Evolutionary conservation across 2,888 invertebrate genomes (phyloP), one percentile per base, ranked within the genome.

Genomic region (Acanthoscelides obtectus): DNA sequence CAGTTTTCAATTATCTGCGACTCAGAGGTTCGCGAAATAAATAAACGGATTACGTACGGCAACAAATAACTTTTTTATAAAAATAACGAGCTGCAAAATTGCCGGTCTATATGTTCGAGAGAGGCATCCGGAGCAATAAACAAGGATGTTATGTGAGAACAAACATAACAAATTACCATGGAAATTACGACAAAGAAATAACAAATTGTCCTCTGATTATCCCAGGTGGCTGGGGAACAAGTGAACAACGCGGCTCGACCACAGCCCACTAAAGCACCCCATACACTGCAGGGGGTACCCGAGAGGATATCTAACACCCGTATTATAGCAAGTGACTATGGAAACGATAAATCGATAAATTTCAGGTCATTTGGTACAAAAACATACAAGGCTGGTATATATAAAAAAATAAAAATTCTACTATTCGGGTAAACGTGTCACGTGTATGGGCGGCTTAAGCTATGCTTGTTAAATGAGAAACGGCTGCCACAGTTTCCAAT

Each of bases 181-280:
- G 71, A 74, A 76, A 76, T 76, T 77, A 70, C 70, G 22, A 72
- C 67, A 72, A 74, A 74, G 76, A 75, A 75, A 74, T 77, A 75
- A 77, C 75, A 77, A 78, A 78, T 78, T 73, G 74, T 72, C 73
- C 69, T 67, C 71, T 72, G 72, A 75, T 73, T 73, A 72, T 73
- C 72, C 72, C 45, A 45, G 45, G 45, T 45, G 45, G 45, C 45
- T 45, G 8, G 5, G 3, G 12, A 6, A 45, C 74, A 73, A 70
- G 73, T 73, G 74, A 70, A 4, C 5, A 45, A 4, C 5, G 17
- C 3, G 45, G 12, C 17, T 6, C 73, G 71, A 71, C 72, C 69
- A 72, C 69, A 69, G 69, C 70, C 70, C 65, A 72, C 72, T n/a
- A n/a, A n/a, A n/a, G n/a, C n/a, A n/a, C n/a, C n/a, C n/a, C n/a